Base-by-base conservation (phyloP, 2,113 vertebrate genomes). In the Nannospalax galili region DNA sequence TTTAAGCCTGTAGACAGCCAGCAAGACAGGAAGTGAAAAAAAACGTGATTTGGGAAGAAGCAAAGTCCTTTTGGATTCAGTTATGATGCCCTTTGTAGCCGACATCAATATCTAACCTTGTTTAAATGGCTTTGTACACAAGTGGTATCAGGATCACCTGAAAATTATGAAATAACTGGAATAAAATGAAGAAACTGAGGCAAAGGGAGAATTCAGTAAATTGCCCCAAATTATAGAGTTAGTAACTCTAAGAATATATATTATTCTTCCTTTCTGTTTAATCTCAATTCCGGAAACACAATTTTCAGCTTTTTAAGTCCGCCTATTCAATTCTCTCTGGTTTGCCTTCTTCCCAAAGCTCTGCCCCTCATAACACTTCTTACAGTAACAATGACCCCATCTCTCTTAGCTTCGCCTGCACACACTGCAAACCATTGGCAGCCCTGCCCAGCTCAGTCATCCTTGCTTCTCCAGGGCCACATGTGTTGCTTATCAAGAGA, bases 381-480 rank as follows among this genome's bases (percentile, higher is more conserved):
- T 48, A 56, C 14, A 56, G 3, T 9, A 3, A 45, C 7, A n/a
- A 74, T 67, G 16, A 32, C 9, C 8, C 2, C 26, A 42, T 20
- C 1, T 28, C 5, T 2, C 19, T 20, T 3, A 3, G 24, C 1
- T 1, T 75, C 20, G 28, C 28, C 56, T 19, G 17, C n/a, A n/a
- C 7, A 20, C 15, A 6, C 1, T 19, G 7, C 48, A 82, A 5
- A 10, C 6, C 5, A 1, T 4, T 7, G 22, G n/a, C 3, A 48
- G 1, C 1, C 0, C 1, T 0, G 10, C 2, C 10, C 4, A 0
- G 16, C 37, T 42, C 15, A 85, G 19, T 0, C 19, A 5, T 26
- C 15, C 65, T 20, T 15, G 11, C 12, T 77, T 81, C 69, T 89
- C 60, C 10, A 15, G 19, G 4, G 3, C 16, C 15, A 12, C 22